Conservation (phyloP, 2,888 invertebrate genomes). For the Panopea generosa region DNA sequence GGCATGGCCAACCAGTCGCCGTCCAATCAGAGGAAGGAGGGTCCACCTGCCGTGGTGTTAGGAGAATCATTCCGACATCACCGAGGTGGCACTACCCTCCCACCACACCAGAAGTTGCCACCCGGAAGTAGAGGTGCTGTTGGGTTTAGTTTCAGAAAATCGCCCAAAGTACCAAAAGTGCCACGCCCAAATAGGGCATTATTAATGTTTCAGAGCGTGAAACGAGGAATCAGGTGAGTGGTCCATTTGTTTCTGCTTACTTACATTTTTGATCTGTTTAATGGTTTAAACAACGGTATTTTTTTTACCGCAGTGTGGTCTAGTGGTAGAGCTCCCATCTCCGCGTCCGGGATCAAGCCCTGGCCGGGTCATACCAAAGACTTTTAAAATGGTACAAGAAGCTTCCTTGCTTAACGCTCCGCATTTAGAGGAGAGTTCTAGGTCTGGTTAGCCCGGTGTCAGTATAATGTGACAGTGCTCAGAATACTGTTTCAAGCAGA, state of each 20-base stretch:
- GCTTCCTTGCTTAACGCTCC: no score
- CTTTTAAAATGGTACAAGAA: no score
- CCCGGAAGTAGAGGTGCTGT: conserved; percentile 55
- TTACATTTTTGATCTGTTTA: not conserved
- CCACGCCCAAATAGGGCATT: conserved; percentile 82
- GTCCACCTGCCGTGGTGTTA: conserved; percentile 69
- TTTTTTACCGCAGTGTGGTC: no score
- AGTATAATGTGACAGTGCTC: no score
- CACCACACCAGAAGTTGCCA: conserved; percentile 41
- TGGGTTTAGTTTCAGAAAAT: conserved; percentile 74
- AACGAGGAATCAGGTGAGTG: conserved; percentile 82
- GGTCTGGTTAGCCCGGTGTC: no score
- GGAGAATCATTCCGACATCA: conserved; percentile 76
- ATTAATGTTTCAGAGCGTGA: conserved; percentile 82
- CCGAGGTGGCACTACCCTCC: conserved; percentile 63
- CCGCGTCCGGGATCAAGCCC: no score
- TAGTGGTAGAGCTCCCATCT: no score
- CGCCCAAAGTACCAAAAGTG: conserved; percentile 81
- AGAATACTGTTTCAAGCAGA: no score
- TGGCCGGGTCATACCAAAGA: no score
- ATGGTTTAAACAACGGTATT: not conserved
- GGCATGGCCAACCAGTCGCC: conserved; percentile 65
- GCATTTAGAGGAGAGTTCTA: no score
- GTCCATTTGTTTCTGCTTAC: no score
- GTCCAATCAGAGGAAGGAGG: conserved; percentile 43